phyloP scores from a whole-genome alignment of 92 coral and sea anemone species.

The Micromussa lordhowensis region DNA sequence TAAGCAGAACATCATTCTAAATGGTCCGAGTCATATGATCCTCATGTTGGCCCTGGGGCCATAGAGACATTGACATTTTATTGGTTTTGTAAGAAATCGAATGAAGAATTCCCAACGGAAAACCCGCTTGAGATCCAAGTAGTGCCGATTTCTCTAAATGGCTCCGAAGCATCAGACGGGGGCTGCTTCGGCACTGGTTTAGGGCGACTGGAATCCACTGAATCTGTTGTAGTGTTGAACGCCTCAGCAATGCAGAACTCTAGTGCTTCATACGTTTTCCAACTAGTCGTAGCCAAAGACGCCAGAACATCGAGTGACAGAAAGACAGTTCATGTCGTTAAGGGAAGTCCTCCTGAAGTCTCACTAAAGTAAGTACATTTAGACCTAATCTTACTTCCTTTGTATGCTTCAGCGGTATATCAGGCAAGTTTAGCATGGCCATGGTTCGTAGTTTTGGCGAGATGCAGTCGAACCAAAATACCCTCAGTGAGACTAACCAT shows the following conservation, averaged over 20 bases:
- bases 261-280: constrained; percentile 21
- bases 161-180: background rate
- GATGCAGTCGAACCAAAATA: too few species aligned
- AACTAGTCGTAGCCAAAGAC: constrained; percentile 43
- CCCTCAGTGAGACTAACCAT: background rate
- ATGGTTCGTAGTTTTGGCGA: too few species aligned
- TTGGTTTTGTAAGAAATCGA: constrained; percentile 26
- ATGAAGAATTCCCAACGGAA: constrained; percentile 24
- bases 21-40: constrained; percentile 64
- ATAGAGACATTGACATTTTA: constrained; percentile 24
- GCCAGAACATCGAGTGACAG: constrained; percentile 23
- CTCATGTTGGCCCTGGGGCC: constrained; percentile 40
- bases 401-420: too few species aligned
- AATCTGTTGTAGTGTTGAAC: constrained; percentile 18
- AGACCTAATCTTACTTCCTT: too few species aligned
- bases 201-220: constrained; percentile 39
- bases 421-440: too few species aligned
- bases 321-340: constrained; percentile 51
- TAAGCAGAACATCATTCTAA: constrained; percentile 23
- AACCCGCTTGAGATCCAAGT: constrained; percentile 9
- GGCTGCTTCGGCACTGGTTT: constrained; percentile 63
- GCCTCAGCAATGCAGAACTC: constrained; percentile 32
- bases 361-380: constrained; percentile 34
- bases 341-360: constrained; percentile 51
- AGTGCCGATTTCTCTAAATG: background rate